Evolutionary conservation across 1,140 invertebrate genomes (phyloP).

Genomic region (Nymphalis io): DNA sequence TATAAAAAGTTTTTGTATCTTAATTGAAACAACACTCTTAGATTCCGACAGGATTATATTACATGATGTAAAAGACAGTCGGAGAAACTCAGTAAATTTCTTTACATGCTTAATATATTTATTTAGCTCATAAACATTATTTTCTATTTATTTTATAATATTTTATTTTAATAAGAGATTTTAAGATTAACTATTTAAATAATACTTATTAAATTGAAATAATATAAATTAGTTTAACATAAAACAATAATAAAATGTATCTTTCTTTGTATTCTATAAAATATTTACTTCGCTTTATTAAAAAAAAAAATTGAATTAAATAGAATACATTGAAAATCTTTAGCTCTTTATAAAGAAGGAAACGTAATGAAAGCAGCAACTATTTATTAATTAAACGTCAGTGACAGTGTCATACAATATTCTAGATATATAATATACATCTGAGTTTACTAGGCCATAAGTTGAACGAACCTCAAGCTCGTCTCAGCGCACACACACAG

Average conservation of each 20-base stretch:
- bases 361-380: background rate
- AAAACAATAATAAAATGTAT: too few relatives aligned
- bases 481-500: slow-evolving; percentile 71
- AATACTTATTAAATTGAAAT: too few relatives aligned
- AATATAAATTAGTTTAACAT: too few relatives aligned
- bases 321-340: background rate
- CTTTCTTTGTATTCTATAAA: too few relatives aligned
- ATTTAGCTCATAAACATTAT: too few relatives aligned
- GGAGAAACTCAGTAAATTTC: too few relatives aligned
- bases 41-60: background rate
- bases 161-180: too few relatives aligned
- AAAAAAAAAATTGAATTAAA: background rate
- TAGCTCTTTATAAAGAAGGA: background rate
- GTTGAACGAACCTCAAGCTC: slow-evolving; percentile 76
- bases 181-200: too few relatives aligned
- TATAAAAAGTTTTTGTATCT: too few relatives aligned
- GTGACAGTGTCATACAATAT: slow-evolving; percentile 37
- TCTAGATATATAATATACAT: slow-evolving; percentile 51
- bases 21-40: background rate
- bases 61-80: background rate
- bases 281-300: too few relatives aligned
- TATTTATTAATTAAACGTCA: slow-evolving; percentile 34
- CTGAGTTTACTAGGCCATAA: slow-evolving; percentile 79
- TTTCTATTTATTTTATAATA: too few relatives aligned
- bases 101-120: too few relatives aligned